phyloP scores from a whole-genome alignment of 2,113 vertebrate species.

The Nanorana parkeri region DNA sequence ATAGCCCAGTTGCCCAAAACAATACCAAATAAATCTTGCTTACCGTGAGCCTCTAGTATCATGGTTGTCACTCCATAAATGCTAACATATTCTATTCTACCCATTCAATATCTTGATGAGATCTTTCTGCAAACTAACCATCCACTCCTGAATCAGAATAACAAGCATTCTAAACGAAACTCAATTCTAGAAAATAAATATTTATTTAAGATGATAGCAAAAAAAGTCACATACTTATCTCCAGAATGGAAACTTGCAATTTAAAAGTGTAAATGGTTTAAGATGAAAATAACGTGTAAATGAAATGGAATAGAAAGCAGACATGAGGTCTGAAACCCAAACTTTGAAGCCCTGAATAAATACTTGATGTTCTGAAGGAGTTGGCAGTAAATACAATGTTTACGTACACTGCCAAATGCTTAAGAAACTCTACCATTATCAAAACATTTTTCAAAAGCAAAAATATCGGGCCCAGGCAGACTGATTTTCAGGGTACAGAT shows the following conservation, averaged over 20 bases:
- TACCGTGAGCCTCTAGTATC: slow-evolving; percentile 36
- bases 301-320: slow-evolving; percentile 12
- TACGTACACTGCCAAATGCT: not conserved
- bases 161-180: slow-evolving; percentile 50
- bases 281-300: slow-evolving; percentile 47
- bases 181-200: slow-evolving; percentile 59
- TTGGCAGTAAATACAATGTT: slow-evolving; percentile 18
- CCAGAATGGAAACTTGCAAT: slow-evolving; percentile 44
- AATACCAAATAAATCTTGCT: slow-evolving; percentile 1
- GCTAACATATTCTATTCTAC: slow-evolving; percentile 50
- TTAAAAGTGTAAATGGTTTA: slow-evolving; percentile 52
- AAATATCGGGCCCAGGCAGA: no score
- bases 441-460: no score
- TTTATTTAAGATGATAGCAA: slow-evolving; percentile 58
- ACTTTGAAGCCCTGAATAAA: slow-evolving; percentile 31
- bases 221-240: slow-evolving; percentile 54
- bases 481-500: no score
- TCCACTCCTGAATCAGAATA: not conserved
- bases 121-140: slow-evolving; percentile 51
- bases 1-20: slow-evolving; percentile 5
- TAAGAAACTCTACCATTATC: no score
- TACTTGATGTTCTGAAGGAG: slow-evolving; percentile 32
- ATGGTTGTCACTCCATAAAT: slow-evolving; percentile 39
- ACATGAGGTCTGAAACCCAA: slow-evolving; percentile 16
- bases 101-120: slow-evolving; percentile 36